A percentile compares a stretch with the other conserved stretches of the same genome.
Evolutionary conservation across 2,888 invertebrate species (phyloP).

Genomic region (Eupithecia abbreviata): DNA sequence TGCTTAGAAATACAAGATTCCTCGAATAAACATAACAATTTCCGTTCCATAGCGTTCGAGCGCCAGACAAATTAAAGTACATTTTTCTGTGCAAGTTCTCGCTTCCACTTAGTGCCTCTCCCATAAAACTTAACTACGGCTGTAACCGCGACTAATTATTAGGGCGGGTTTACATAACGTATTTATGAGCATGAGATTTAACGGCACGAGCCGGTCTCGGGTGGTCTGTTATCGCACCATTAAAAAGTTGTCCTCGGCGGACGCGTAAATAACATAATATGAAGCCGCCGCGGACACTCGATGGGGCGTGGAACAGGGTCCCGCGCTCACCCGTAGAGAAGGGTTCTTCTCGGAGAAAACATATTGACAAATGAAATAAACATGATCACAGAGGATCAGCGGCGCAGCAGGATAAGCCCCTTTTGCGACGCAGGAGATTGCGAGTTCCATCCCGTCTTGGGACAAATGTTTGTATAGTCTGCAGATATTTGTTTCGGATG

Average conservation of each 20-base stretch:
- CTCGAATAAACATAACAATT: constrained; percentile 78
- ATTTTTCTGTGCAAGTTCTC: constrained; percentile 74
- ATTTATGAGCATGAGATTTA: constrained; percentile 83
- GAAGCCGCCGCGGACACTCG: constrained; percentile 57
- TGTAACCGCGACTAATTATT: constrained; percentile 83
- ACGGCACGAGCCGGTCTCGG: constrained; percentile 76
- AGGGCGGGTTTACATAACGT: constrained; percentile 83
- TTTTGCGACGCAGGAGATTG: background rate
- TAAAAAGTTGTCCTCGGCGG: constrained; percentile 82
- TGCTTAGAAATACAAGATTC: constrained; percentile 67
- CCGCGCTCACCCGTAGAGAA: constrained; percentile 19
- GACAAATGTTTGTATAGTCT: background rate
- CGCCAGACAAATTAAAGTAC: constrained; percentile 79
- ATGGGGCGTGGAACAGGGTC: constrained; percentile 25
- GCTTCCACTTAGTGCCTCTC: constrained; percentile 66
- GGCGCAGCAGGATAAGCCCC: background rate
- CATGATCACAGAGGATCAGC: background rate
- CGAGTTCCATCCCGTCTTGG: background rate
- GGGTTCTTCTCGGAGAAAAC: background rate
- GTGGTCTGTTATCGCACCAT: constrained; percentile 82
- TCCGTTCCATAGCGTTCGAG: constrained; percentile 74
- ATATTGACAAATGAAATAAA: background rate
- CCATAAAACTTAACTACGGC: constrained; percentile 82
- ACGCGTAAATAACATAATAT: constrained; percentile 78
- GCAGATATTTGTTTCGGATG: background rate